Base-by-base conservation (phyloP, 1,140 invertebrate genomes). In the Drosophila auraria region DNA sequence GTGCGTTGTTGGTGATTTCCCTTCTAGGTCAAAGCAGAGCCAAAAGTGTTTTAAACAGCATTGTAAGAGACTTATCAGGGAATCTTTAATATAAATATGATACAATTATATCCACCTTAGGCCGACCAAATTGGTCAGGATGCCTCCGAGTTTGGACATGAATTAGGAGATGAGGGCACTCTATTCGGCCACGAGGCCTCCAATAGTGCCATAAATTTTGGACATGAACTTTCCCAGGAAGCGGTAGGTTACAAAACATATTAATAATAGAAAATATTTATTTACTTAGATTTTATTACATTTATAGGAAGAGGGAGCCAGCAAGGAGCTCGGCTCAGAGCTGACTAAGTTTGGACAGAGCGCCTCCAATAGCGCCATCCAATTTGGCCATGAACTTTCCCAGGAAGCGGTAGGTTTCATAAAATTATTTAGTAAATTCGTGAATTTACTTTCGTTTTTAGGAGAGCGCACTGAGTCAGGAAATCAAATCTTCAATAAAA, bases 91-190 rank as follows among this genome's bases (percentile, higher is more conserved):
- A 20, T 27, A 0, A n/a, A 42, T n/a, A 25, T 42, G 0, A 58
- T 8, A 27, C 9, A 15, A 58, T 20, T 40, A 38, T 56, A n/a
- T 30, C 14, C 1, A 7, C 11, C 2, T n/a, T 61, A 78, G 8
- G 73, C 50, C 38, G 50, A 65, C 11, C n/a, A 78, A 23, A 73
- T 84, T 20, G 82, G 72, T 5, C 45, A 66, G 40, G 80, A 78
- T 40, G 80, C 80, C 36, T 66, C 33, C 0, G 42, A 44, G 12
- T 53, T 77, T 47, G 74, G 72, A 0, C 71, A 75, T n/a, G 71
- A 75, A 36, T 17, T 75, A 53, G 72, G 72, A 14, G 27, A 75
- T 33, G 72, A 75, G 36, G 72, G 72, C 14, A 50, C 58, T 8
- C 20, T 25, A 2, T 68, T 65, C 20, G 77, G 54, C 12, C 47